Conservation (phyloP, 1,140 invertebrate genomes). For the Drosophila repleta region DNA sequence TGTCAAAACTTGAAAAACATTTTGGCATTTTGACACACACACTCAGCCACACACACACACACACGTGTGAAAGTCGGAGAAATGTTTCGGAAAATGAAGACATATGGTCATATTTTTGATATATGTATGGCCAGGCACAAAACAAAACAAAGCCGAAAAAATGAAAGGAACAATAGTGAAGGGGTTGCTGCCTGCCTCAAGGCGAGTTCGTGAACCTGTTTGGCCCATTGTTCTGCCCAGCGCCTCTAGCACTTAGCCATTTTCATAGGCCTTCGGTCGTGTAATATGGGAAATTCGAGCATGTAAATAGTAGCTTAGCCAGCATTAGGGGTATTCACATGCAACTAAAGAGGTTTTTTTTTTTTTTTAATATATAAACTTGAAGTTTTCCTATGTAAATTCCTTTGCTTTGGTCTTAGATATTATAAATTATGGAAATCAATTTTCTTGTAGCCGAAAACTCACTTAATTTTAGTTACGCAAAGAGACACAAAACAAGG, state of each 20-base stretch:
- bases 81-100: conserved; percentile 56
- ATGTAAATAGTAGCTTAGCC: conserved; percentile 17
- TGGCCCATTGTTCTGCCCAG: neutral
- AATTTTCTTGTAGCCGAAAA: no score
- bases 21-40: conserved; percentile 63
- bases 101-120: conserved; percentile 53
- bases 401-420: no score
- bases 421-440: no score
- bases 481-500: no score
- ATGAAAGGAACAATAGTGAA: neutral
- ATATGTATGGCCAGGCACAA: neutral
- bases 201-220: conserved; percentile 25
- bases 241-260: neutral
- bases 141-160: neutral
- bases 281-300: conserved; percentile 17
- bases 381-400: no score
- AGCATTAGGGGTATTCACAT: neutral
- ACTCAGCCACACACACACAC: neutral
- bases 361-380: no score
- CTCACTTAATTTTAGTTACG: no score
- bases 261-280: neutral
- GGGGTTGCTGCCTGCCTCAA: conserved; percentile 27
- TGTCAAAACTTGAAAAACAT: conserved; percentile 50
- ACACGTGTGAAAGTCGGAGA: conserved; percentile 23
- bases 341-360: neutral